Percentiles rank a stretch among this genome's conserved stretches.
These are phyloP conservation scores for Cyanocitta stelleri DNA, from an alignment of 2,113 vertebrate genomes.

Conservation along the genomic window DNA sequence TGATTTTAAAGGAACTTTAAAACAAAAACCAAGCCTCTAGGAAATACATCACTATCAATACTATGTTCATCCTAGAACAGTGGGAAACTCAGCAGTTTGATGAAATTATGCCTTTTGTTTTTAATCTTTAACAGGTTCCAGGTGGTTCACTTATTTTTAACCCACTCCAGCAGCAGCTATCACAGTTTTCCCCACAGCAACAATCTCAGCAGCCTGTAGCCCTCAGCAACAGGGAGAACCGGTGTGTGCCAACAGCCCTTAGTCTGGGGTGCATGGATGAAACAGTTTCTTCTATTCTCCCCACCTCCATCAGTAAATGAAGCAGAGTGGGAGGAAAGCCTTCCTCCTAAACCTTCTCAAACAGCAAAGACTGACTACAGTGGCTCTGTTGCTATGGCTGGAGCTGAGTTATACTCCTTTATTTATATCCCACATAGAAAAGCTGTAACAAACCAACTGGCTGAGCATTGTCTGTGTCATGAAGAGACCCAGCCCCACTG, in stretches of 20 bases:
- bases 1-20: neutral
- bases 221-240: conserved; percentile 82
- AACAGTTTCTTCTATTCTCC: neutral
- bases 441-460: neutral
- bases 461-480: neutral
- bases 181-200: conserved; percentile 81
- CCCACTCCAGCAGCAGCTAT: conserved; percentile 76
- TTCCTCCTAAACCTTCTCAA: neutral
- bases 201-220: conserved; percentile 76
- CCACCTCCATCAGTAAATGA: neutral
- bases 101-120: conserved; percentile 5
- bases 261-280: neutral
- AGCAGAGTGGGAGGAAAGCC: neutral
- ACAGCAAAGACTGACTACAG: neutral
- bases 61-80: neutral
- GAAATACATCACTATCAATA: neutral
- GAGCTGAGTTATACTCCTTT: neutral
- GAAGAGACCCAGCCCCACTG: neutral
- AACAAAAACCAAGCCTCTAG: neutral
- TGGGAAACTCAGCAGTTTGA: neutral
- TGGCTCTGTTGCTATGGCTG: neutral
- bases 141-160: conserved; percentile 87
- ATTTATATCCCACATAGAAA: neutral
- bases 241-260: conserved; percentile 57
- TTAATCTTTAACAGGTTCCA: conserved; percentile 76